phyloP scores from a whole-genome alignment of 2,113 vertebrate species.

The Gambusia holbrooki region DNA sequence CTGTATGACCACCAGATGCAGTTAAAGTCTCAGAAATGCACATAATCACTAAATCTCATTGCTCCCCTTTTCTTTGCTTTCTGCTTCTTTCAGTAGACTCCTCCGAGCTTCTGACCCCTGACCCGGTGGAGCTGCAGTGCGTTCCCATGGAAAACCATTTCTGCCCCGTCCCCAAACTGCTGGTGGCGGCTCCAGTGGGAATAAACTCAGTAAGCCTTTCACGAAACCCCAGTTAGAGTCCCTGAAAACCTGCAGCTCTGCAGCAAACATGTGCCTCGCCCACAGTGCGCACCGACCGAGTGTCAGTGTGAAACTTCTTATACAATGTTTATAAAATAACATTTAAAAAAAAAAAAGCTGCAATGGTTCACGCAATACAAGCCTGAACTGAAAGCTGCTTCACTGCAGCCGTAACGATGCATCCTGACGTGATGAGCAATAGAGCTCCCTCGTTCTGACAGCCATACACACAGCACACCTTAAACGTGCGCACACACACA shows the following conservation, averaged over 20 bases:
- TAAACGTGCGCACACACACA: constrained; percentile 41
- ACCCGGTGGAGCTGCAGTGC: constrained; percentile 87
- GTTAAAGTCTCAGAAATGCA: background rate
- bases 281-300: constrained; percentile 61
- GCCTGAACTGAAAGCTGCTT: constrained; percentile 70
- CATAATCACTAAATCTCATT: background rate
- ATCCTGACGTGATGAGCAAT: constrained; percentile 67
- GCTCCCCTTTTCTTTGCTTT: constrained; percentile 8
- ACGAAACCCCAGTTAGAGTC: constrained; percentile 88
- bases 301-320: constrained; percentile 55
- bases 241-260: constrained; percentile 40
- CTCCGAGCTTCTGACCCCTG: constrained; percentile 89
- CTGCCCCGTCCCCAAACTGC: constrained; percentile 83
- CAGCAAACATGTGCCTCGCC: constrained; percentile 81
- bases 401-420: constrained; percentile 71
- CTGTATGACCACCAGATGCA: background rate
- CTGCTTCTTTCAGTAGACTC: constrained; percentile 81
- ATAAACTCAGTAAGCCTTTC: constrained; percentile 90
- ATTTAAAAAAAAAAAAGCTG: constrained; percentile 43
- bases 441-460: constrained; percentile 72
- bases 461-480: constrained; percentile 78
- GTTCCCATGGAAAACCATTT: constrained; percentile 89
- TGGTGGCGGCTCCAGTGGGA: constrained; percentile 84
- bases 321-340: constrained; percentile 33
- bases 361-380: constrained; percentile 73